Base-by-base conservation (phyloP, 2,797 vertebrate species). In the Enteromius argenteus region DNA sequence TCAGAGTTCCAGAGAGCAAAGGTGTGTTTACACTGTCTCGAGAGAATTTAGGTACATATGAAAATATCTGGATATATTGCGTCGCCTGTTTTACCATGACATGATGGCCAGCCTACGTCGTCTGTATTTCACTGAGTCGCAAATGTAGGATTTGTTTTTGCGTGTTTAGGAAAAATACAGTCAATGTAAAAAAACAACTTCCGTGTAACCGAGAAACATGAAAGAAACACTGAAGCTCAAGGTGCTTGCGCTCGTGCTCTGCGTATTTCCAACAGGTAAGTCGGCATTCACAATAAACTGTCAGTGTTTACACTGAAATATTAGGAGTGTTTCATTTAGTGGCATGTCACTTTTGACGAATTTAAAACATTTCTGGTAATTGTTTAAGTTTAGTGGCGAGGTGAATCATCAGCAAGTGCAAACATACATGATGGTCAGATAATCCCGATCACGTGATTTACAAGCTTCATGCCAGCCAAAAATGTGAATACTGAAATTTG, bases 371-470 rank as follows among this genome's bases (percentile, higher is more conserved):
- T 60, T 46, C 3, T 53, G 44, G 19, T 23, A 62, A 27, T 35
- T 46, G 3, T n/a, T 3, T 66, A 15, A 56, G 4, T 75, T 64
- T 62, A 46, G 73, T 69, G 46, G 10, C 0, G 35, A 77, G 42
- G 92, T 95, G 93, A 94, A 94, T 95, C 5, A 94, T 94, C 90
- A 15, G 93, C 93, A 90, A 86, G 87, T 86, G 91, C 86, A 90
- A 94, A 90, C 84, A 89, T 68, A 90, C 84, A 89, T 64, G 37
- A 75, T 88, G 85, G 91, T 37, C 37, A 89, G 90, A 90, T 90
- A 75, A 74, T 19, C 4, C 5, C 0, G 76, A 85, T 93, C 92
- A 93, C 92, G 49, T 80, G 66, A 71, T 8, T 27, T 21, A 62
- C 35, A 30, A 30, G 35, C 56, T 5, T 60, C 15, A 42, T 42